phyloP scores from a whole-genome alignment of 2,113 vertebrate genomes.

The Australoheros scitulus region DNA sequence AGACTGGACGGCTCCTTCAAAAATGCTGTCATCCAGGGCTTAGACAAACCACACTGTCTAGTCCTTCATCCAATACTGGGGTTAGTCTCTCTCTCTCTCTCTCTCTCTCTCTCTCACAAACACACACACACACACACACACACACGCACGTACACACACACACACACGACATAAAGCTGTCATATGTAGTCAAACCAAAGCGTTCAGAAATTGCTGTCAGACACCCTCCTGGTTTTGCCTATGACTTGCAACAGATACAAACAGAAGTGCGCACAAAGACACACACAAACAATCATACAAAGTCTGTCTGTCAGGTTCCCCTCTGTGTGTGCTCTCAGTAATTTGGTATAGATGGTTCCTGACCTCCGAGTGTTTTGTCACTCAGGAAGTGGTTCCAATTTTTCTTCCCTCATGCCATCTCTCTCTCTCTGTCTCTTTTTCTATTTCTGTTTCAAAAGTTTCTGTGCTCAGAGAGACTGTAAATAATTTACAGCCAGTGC shows the following conservation, averaged over 20 bases:
- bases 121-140: neutral
- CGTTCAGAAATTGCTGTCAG: constrained; percentile 35
- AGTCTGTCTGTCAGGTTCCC: constrained; percentile 32
- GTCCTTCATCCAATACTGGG: constrained; percentile 91
- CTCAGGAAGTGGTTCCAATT: constrained; percentile 29
- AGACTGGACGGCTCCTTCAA: constrained; percentile 97
- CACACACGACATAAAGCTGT: constrained; percentile 8
- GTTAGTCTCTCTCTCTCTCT: constrained; percentile 61
- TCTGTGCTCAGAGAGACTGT: constrained; percentile 8
- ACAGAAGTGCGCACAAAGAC: constrained; percentile 4
- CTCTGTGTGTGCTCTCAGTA: constrained; percentile 30
- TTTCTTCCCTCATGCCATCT: constrained; percentile 9
- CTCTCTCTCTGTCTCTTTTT: neutral
- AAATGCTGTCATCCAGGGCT: constrained; percentile 93
- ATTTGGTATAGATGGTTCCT: constrained; percentile 24
- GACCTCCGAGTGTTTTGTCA: constrained; percentile 45
- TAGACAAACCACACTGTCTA: constrained; percentile 94
- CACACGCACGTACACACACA: constrained; percentile 1
- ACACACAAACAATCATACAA: constrained; percentile 16
- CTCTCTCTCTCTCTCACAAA: neutral
- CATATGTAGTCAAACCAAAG: constrained; percentile 5
- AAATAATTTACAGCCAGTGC: constrained; percentile 50
- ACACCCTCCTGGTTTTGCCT: constrained; percentile 40
- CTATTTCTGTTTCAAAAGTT: constrained; percentile 27
- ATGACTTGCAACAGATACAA: constrained; percentile 18